Percentiles rank a stretch among this genome's conserved stretches.
Conservation (phyloP, 1,140 invertebrate species). For the Drosophila lini region DNA sequence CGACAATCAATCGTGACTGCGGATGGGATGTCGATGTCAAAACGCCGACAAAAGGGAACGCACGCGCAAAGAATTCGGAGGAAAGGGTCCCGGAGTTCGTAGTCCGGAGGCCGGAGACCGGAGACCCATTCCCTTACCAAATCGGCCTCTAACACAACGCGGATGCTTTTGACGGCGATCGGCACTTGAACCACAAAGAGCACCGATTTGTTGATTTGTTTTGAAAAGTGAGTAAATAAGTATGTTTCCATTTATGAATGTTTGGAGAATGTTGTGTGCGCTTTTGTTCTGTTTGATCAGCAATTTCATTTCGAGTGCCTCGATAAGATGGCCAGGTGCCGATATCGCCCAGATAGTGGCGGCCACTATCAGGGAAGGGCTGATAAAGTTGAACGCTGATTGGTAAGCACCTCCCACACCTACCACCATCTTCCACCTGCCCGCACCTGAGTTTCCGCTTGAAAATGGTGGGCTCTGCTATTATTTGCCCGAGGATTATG, state of each 20-base stretch:
- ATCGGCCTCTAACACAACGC: constrained; percentile 26
- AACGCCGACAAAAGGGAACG: constrained; percentile 76
- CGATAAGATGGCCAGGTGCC: constrained; percentile 79
- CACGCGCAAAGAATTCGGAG: constrained; percentile 63
- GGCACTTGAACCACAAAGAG: constrained; percentile 80
- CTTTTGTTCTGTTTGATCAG: constrained; percentile 77
- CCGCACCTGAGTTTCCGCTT: constrained; percentile 50
- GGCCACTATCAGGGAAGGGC: constrained; percentile 42
- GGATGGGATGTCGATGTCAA: constrained; percentile 62
- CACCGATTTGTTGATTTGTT: constrained; percentile 83
- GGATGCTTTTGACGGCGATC: constrained; percentile 41
- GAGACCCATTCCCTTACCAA: constrained; percentile 19
- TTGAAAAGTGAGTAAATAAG: constrained; percentile 84
- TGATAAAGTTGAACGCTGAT: constrained; percentile 65
- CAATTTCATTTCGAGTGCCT: constrained; percentile 79
- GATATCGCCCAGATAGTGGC: constrained; percentile 36
- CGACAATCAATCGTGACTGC: constrained; percentile 80
- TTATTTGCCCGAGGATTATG: constrained; percentile 42
- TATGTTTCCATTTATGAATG: constrained; percentile 83
- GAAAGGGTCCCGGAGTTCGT: constrained; percentile 35
- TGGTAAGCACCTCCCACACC: constrained; percentile 36
- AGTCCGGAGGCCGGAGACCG: background rate
- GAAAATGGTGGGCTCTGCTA: constrained; percentile 55
- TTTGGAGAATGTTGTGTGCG: constrained; percentile 69
- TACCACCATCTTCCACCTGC: constrained; percentile 2